These are phyloP conservation scores for Aporophyla nigra DNA, from an alignment of 2,888 invertebrate genomes.

Conservation along the genomic window DNA sequence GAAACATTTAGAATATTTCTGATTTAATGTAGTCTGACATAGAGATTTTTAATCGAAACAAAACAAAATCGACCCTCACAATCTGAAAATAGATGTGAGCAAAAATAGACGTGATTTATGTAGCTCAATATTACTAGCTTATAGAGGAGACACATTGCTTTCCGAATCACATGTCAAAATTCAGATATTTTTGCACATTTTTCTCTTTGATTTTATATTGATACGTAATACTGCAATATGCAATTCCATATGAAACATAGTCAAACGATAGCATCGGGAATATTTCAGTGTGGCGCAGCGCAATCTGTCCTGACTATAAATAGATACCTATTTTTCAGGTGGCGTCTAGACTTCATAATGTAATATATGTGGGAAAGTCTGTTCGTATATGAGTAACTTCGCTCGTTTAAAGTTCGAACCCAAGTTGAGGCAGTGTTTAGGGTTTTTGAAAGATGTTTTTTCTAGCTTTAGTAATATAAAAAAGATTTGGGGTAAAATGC, in stretches of 20 bases:
- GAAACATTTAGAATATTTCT: not conserved
- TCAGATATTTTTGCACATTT: constrained; percentile 14
- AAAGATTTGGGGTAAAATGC: not conserved
- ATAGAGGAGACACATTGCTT: not conserved
- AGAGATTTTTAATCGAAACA: not conserved
- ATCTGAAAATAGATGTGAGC: not conserved
- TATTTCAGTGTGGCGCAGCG: constrained; percentile 2
- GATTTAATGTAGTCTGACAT: not conserved
- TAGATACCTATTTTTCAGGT: constrained; percentile 26
- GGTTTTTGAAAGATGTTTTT: not conserved
- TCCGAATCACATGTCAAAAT: constrained; percentile 12
- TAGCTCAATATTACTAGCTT: not conserved
- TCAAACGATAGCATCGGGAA: constrained; percentile 27
- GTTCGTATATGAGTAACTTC: not conserved
- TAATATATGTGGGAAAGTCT: constrained; percentile 10
- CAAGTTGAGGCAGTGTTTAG: constrained; percentile 8
- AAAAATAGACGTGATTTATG: not conserved
- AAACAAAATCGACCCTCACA: not conserved
- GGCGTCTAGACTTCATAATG: constrained; percentile 22
- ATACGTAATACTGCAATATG: constrained; percentile 26
- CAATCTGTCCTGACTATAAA: constrained; percentile 29
- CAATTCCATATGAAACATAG: constrained; percentile 27
- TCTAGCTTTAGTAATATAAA: not conserved
- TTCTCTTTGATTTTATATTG: constrained; percentile 22
- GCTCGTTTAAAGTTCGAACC: not conserved